A percentile compares a stretch with the other conserved stretches of the same genome.
These are phyloP conservation scores for Terrapene triunguis DNA, from an alignment of 2,113 vertebrate genomes.

Conservation along the genomic window DNA sequence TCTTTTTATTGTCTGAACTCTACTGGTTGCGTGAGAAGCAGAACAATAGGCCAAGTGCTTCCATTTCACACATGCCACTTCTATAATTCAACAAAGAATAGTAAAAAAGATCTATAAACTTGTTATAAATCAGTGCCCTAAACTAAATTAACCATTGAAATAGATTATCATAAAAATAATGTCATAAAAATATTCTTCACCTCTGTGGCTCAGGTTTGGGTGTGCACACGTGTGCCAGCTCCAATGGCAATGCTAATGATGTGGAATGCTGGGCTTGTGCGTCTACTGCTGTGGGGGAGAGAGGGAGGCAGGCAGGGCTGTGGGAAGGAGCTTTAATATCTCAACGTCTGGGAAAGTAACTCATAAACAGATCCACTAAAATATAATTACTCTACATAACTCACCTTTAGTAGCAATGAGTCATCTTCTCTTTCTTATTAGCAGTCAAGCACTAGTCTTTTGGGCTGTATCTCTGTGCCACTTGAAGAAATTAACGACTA, in stretches of 20 bases:
- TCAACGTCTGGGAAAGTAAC: slow-evolving; percentile 60
- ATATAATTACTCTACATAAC: slow-evolving; percentile 57
- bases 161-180: slow-evolving; percentile 85
- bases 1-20: slow-evolving; percentile 87
- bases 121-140: slow-evolving; percentile 83
- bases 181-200: slow-evolving; percentile 82
- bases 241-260: not conserved
- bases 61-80: slow-evolving; percentile 84
- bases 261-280: not conserved
- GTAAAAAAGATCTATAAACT: slow-evolving; percentile 84
- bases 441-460: not conserved
- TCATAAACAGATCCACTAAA: slow-evolving; percentile 68
- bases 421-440: slow-evolving; percentile 35
- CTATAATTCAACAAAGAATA: slow-evolving; percentile 83
- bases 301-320: not conserved
- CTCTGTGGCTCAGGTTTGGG: slow-evolving; percentile 50
- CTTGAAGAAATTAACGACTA: slow-evolving; percentile 2
- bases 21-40: slow-evolving; percentile 84
- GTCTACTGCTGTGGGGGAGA: not conserved
- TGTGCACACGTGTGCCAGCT: not conserved
- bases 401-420: slow-evolving; percentile 48
- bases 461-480: not conserved
- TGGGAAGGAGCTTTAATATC: slow-evolving; percentile 25
- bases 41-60: slow-evolving; percentile 86
- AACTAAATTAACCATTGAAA: slow-evolving; percentile 85